phyloP scores from a whole-genome alignment of 2,113 vertebrate species.

The Vanacampus margaritifer region DNA sequence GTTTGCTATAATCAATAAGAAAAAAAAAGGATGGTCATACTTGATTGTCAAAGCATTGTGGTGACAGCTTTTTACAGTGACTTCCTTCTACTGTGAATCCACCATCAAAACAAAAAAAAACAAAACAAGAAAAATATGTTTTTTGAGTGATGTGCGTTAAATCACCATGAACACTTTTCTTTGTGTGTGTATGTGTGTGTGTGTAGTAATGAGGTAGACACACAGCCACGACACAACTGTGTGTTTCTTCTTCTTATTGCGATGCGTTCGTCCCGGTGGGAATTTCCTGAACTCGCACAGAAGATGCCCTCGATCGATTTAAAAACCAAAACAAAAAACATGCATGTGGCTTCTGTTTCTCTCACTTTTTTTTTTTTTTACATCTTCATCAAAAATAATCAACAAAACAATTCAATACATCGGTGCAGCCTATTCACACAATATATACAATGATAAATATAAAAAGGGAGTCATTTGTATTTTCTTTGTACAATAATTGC shows the following conservation, averaged over 20 bases:
- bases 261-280: constrained; percentile 59
- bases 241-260: constrained; percentile 75
- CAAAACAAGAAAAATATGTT: constrained; percentile 29
- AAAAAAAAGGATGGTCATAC: constrained; percentile 43
- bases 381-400: constrained; percentile 22
- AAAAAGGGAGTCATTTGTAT: constrained; percentile 66
- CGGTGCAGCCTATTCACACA: constrained; percentile 76
- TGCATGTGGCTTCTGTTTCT: constrained; percentile 48
- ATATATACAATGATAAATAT: constrained; percentile 81
- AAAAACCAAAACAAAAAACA: constrained; percentile 51
- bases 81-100: constrained; percentile 51
- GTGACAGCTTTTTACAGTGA: constrained; percentile 70
- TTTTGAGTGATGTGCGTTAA: constrained; percentile 23
- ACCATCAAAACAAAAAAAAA: constrained; percentile 26
- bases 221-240: constrained; percentile 59
- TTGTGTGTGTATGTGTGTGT: neutral
- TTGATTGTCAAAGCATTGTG: constrained; percentile 89
- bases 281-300: constrained; percentile 11
- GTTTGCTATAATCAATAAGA: constrained; percentile 33
- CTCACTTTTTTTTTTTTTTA: neutral
- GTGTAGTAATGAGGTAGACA: constrained; percentile 85
- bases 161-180: constrained; percentile 62
- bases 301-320: neutral
- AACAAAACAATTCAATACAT: constrained; percentile 43
- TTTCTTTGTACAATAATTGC: constrained; percentile 75